phyloP scores from a whole-genome alignment of 2,113 vertebrate genomes.

The Seriola dumerili region DNA sequence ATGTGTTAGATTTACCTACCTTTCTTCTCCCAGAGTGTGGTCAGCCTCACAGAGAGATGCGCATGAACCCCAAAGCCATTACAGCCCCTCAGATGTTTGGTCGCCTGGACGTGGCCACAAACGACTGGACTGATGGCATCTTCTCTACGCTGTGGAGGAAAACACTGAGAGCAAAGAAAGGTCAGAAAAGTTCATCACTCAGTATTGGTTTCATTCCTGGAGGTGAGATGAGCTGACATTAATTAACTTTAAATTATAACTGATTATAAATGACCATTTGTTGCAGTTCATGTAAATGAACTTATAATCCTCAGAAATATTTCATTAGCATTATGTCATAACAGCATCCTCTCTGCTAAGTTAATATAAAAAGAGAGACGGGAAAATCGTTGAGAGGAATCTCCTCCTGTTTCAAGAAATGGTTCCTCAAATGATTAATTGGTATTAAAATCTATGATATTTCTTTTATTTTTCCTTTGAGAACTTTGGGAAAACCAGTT shows the following conservation, averaged over 20 bases:
- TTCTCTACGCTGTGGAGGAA: constrained; percentile 98
- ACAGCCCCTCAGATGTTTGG: constrained; percentile 98
- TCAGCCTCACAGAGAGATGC: constrained; percentile 94
- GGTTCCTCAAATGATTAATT: constrained; percentile 15
- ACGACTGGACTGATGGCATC: constrained; percentile 98
- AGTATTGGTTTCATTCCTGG: neutral
- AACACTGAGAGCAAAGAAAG: constrained; percentile 94
- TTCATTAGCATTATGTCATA: neutral
- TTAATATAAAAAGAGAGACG: neutral
- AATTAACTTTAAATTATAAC: neutral
- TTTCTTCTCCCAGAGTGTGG: constrained; percentile 87
- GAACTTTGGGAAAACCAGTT: neutral
- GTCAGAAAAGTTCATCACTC: constrained; percentile 71
- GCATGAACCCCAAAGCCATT: constrained; percentile 99
- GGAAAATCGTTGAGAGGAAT: constrained; percentile 9
- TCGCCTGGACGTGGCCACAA: constrained; percentile 94
- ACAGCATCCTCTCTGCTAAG: neutral
- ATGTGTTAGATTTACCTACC: neutral
- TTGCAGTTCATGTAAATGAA: neutral
- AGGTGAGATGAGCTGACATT: neutral
- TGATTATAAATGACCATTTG: neutral
- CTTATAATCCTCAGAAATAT: neutral
- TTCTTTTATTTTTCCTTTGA: neutral
- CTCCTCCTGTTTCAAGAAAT: constrained; percentile 1
- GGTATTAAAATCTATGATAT: neutral